Evolutionary conservation across 2,113 vertebrate species (phyloP).

Genomic region (Festucalex cinctus): DNA sequence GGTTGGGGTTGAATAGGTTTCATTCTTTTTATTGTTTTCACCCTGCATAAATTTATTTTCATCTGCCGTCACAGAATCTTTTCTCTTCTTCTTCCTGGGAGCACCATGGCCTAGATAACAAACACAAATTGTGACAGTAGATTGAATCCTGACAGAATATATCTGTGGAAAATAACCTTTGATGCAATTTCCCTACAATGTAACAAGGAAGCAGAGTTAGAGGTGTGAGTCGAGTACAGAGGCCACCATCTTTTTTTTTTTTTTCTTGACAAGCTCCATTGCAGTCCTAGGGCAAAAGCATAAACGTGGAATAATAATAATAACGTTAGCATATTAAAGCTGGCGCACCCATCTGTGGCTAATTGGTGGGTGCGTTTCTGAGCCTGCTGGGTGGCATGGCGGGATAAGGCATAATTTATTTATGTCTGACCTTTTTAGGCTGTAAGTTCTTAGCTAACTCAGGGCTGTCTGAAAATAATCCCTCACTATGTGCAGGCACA

Average conservation of each 20-base stretch:
- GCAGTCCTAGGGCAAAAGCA: constrained; percentile 20
- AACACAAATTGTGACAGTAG: constrained; percentile 56
- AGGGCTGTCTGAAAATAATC: constrained; percentile 49
- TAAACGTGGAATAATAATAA: constrained; percentile 37
- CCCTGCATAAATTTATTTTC: constrained; percentile 65
- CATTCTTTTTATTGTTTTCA: constrained; percentile 66
- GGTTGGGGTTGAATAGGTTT: constrained; percentile 54
- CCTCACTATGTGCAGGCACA: constrained; percentile 13
- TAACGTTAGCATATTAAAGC: constrained; percentile 41
- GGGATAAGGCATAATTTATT: constrained; percentile 54
- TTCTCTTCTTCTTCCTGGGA: constrained; percentile 29
- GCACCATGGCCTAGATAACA: constrained; percentile 59
- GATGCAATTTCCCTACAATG: constrained; percentile 35
- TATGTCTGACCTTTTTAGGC: constrained; percentile 61
- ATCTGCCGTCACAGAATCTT: constrained; percentile 28
- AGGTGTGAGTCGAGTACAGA: background rate
- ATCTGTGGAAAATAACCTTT: constrained; percentile 45
- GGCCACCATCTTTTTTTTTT: constrained; percentile 1
- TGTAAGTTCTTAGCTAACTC: constrained; percentile 32
- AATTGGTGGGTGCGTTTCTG: constrained; percentile 40
- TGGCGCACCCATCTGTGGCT: constrained; percentile 39
- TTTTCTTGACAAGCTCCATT: constrained; percentile 11
- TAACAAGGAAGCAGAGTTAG: constrained; percentile 19
- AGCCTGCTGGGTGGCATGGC: constrained; percentile 27
- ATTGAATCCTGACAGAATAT: constrained; percentile 55